Percentiles rank a stretch among this genome's conserved stretches.
These are phyloP conservation scores for Egretta garzetta DNA, from an alignment of 2,113 vertebrate genomes.

Conservation along the genomic window DNA sequence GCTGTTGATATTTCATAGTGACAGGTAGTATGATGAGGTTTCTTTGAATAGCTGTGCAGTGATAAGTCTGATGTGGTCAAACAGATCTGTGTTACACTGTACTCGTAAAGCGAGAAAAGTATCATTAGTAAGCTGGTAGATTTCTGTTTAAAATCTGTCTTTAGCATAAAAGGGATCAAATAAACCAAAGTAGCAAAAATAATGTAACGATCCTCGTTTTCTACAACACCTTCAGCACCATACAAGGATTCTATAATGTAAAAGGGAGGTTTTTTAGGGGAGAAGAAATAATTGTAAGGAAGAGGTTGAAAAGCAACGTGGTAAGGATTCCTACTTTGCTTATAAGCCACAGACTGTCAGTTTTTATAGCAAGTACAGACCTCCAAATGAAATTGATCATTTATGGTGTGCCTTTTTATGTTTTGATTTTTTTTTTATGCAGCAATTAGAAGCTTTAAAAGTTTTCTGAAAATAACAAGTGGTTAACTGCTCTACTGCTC, in stretches of 20 bases:
- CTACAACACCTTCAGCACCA: background rate
- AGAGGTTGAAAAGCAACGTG: background rate
- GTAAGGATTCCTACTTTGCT: background rate
- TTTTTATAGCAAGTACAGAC: slow-evolving; percentile 11
- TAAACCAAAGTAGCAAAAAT: background rate
- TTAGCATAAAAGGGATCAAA: background rate
- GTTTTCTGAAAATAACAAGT: background rate
- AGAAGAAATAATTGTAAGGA: slow-evolving; percentile 2
- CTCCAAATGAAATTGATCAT: background rate
- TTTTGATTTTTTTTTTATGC: background rate
- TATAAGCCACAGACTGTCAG: background rate
- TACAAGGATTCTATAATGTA: background rate
- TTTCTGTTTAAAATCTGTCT: background rate
- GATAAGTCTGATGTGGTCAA: background rate
- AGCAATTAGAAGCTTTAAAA: background rate
- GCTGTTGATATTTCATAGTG: background rate
- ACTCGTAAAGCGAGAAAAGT: background rate
- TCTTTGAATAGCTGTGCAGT: background rate
- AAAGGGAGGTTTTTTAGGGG: background rate
- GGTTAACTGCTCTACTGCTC: background rate
- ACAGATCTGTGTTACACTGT: background rate
- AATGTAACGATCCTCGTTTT: background rate
- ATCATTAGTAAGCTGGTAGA: background rate
- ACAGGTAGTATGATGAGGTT: background rate
- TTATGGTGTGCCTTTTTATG: background rate